Conservation (phyloP, 1,140 invertebrate species). For the Aphelinus certus region DNA sequence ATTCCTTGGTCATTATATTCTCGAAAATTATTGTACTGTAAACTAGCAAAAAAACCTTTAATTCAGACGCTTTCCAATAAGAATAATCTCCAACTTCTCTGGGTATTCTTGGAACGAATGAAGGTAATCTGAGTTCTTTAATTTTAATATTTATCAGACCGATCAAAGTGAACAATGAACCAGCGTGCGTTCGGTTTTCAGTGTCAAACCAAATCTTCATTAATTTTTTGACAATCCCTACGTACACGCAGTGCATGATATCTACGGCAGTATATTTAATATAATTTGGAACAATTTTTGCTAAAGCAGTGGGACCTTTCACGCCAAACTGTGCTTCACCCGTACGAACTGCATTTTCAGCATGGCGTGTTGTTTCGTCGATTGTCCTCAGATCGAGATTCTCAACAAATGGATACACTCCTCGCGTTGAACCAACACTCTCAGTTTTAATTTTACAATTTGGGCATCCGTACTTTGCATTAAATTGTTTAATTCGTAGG, state of each 20-base stretch:
- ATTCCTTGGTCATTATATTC: conserved; percentile 32
- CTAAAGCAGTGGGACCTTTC: conserved; percentile 31
- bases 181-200: conserved; percentile 1
- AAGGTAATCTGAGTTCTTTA: conserved; percentile 24
- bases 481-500: conserved; percentile 30
- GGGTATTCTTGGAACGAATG: conserved; percentile 6
- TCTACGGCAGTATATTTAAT: conserved; percentile 35
- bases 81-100: conserved; percentile 26
- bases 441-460: conserved; percentile 20
- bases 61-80: conserved; percentile 39
- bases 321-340: conserved; percentile 35
- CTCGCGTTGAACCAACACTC: conserved; percentile 3
- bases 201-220: conserved; percentile 31
- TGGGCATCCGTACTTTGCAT: conserved; percentile 30
- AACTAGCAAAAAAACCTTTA: conserved; percentile 29
- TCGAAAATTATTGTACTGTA: conserved; percentile 33
- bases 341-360: conserved; percentile 9
- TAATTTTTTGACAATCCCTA: conserved; percentile 33
- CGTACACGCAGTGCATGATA: conserved; percentile 43
- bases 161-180: conserved; percentile 10
- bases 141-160: conserved; percentile 24
- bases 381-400: conserved; percentile 36
- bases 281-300: conserved; percentile 27
- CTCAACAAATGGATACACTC: conserved; percentile 15
- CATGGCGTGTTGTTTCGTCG: conserved; percentile 13